A percentile compares a stretch with the other conserved stretches of the same genome.
Conservation (phyloP, 2,797 vertebrate genomes). For the Pipistrellus kuhlii region DNA sequence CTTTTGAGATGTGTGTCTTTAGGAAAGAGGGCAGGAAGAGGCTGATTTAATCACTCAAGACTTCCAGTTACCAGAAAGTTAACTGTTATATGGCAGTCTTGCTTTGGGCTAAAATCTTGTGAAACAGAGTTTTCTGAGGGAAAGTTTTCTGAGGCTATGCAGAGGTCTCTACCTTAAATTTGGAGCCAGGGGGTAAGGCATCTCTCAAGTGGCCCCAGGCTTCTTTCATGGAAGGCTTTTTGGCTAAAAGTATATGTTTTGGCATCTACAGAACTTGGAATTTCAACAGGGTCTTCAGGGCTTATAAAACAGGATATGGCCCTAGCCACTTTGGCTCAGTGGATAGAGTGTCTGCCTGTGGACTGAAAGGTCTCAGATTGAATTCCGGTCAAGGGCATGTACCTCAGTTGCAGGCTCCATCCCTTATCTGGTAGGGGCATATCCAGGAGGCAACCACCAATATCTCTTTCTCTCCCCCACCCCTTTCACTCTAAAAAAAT, state of each 20-base stretch:
- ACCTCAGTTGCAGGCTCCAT: background rate
- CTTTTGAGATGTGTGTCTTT: background rate
- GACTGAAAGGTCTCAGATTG: background rate
- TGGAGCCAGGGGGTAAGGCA: background rate
- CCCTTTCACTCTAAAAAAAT: background rate
- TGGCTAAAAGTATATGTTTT: conserved; percentile 15
- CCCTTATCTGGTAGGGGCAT: background rate
- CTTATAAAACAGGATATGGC: background rate
- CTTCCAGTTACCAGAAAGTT: conserved; percentile 18
- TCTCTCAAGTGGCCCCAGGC: background rate
- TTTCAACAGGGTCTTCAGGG: background rate
- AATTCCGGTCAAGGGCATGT: background rate
- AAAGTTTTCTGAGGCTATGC: background rate
- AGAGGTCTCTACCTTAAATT: background rate
- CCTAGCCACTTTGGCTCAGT: background rate
- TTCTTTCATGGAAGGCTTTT: background rate
- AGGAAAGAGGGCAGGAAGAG: background rate
- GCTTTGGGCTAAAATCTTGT: conserved; percentile 11
- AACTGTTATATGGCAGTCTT: background rate
- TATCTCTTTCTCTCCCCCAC: background rate
- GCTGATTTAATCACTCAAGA: background rate
- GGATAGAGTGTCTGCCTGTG: background rate
- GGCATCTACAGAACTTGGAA: conserved; percentile 19
- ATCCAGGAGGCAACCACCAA: background rate
- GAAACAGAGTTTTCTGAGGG: conserved; percentile 1